These are phyloP conservation scores for Synanthedon formicaeformis DNA, from an alignment of 2,888 invertebrate species.

Conservation along the genomic window DNA sequence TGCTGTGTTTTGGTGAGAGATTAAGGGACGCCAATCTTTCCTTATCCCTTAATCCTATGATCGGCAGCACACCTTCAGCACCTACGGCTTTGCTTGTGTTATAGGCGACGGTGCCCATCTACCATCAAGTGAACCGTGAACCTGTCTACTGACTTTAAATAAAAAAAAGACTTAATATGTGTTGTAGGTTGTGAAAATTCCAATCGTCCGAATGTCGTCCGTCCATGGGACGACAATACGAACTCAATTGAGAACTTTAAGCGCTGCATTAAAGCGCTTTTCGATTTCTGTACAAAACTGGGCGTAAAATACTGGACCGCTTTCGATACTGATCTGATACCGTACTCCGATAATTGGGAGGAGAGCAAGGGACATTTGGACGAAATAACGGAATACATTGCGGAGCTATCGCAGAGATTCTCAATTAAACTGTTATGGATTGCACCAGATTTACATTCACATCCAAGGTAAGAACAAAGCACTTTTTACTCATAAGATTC, in stretches of 20 bases:
- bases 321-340: conserved; percentile 73
- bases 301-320: conserved; percentile 75
- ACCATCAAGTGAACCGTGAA: no score
- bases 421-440: conserved; percentile 74
- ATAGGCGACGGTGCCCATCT: no score
- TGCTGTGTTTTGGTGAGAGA: no score
- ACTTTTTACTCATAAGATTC: neutral
- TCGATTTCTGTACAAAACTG: conserved; percentile 73
- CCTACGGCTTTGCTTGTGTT: no score
- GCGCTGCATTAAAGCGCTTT: conserved; percentile 69
- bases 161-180: neutral
- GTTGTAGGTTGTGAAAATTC: conserved; percentile 44
- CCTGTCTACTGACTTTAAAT: no score
- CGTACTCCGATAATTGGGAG: conserved; percentile 63
- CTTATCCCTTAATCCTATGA: no score
- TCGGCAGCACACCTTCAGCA: no score
- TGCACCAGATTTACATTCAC: conserved; percentile 73
- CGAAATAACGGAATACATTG: conserved; percentile 67
- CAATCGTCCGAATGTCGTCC: conserved; percentile 43
- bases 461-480: conserved; percentile 45
- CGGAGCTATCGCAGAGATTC: conserved; percentile 64
- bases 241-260: conserved; percentile 70
- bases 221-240: conserved; percentile 71
- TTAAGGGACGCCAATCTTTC: no score
- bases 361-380: conserved; percentile 70